Evolutionary conservation across 64 coral and sea anemone genomes (phyloP), one percentile per base, ranked within the genome.

Genomic region (Anthopleura sola): DNA sequence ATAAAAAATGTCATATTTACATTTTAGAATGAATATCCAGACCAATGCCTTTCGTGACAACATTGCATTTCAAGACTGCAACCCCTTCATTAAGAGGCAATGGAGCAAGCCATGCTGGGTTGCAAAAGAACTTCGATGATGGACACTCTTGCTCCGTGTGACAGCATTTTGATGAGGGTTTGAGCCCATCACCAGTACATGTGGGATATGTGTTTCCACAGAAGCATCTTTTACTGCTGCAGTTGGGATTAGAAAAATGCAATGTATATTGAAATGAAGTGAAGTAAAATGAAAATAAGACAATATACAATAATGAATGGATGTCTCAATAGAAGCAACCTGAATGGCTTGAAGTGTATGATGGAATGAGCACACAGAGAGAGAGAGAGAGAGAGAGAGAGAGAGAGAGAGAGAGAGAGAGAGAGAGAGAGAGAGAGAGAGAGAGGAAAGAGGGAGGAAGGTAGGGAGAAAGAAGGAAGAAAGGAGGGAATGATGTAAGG

Each of bases 91-190:
- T 34, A 13, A 90, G 53, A 12, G 91, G 68, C n/a, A 96, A 78
- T 31, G 94, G 94, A 19, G 78, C 94, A 40, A 96, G 81, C 94
- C 94, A 96, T 53, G 90, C 94, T 33, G 84, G 94, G 60, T 96
- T 96, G 60, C 94, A 96, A 39, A 92, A 77, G 51, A 75, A 60
- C 4, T 33, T 28, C 16, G 82, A 38, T 79, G 76, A 79, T 0
- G 24, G 44, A 47, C 76, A 79, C 19, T 57, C 82, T 11, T 37
- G 26, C 14, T 46, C 47, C 26, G 31, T 31, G 18, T 54, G 46
- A 83, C 46, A 83, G 19, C 82, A 83, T 7, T 5, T 18, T 2
- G 49, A 1, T 7, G 82, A 54, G 29, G 50, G 4, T 56, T 21
- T 26, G 47, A 56, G n/a, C 5, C n/a, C 26, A 32, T 83, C 19